Base-by-base conservation (phyloP, 1,140 invertebrate species). In the Drosophila arawakana region DNA sequence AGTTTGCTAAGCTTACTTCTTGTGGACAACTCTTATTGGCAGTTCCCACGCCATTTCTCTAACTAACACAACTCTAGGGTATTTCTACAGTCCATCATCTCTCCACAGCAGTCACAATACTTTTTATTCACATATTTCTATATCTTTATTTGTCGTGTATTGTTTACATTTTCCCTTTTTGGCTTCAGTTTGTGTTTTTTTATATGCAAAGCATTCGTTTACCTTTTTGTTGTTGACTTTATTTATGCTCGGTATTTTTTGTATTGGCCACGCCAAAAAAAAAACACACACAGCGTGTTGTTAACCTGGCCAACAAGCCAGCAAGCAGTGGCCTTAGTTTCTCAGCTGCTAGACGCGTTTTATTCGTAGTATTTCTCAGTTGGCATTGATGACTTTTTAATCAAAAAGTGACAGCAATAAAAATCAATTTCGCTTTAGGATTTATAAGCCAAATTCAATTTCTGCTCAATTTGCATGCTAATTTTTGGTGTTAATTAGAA, bases 151-250 rank as follows among this genome's bases (percentile, higher is more conserved):
- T 54, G 46, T 47, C 9, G n/a, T 69, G 66, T 79, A 88, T 88
- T 88, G 83, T 86, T 86, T 88, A 86, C 83, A 80, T 83, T 88
- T 89, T 83, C 71, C 76, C 77, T 54, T 77, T 78, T 83, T 41
- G 59, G 73, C 49, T 73, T 60, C 46, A 30, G 57, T 58, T 52
- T 46, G 21, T 52, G 11, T 52, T 73, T 59, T 78, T 89, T 89
- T 75, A 78, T 88, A 88, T 88, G 83, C 83, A 78, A 89, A 89
- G 58, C 84, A 81, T 81, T 83, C 79, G 68, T 37, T 65, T 58
- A 50, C 15, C 55, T 35, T 58, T 41, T 72, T 67, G 18, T 52
- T 21, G 13, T 34, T 41, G n/a, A 55, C 52, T 55, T 43, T 39
- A 10, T 13, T 39, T 39, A 46, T 47, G 13, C 21, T 49, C 6